Conservation (phyloP, 2,888 invertebrate genomes). For the Tineola bisselliella region DNA sequence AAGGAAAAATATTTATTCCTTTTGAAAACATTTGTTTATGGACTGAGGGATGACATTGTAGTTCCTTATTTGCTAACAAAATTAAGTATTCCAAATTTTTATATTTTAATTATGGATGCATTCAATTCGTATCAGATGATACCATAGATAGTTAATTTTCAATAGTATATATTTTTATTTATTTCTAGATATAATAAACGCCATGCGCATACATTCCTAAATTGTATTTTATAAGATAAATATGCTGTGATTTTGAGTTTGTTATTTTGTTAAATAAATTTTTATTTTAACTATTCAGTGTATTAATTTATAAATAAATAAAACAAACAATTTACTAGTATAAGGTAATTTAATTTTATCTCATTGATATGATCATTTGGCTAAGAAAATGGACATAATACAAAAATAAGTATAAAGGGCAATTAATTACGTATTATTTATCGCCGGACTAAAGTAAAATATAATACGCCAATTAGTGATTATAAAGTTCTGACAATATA, state of each 20-base stretch:
- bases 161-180: no score
- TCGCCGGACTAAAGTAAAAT: not conserved
- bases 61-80: no score
- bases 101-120: no score
- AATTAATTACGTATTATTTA: conserved; percentile 4
- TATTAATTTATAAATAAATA: not conserved
- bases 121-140: no score
- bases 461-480: not conserved
- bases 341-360: conserved; percentile 61
- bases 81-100: no score
- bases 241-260: conserved; percentile 2
- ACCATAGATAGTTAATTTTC: no score
- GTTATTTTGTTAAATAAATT: conserved; percentile 5
- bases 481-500: not conserved
- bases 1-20: not conserved
- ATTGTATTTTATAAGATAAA: not conserved
- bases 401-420: conserved; percentile 6
- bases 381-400: conserved; percentile 45
- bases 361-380: conserved; percentile 66
- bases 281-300: not conserved
- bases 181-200: no score
- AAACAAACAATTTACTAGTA: conserved; percentile 25
- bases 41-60: no score
- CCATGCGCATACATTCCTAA: not conserved
- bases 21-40: not conserved